Conservation (phyloP, 2,888 invertebrate genomes). For the Tribolium freemani region DNA sequence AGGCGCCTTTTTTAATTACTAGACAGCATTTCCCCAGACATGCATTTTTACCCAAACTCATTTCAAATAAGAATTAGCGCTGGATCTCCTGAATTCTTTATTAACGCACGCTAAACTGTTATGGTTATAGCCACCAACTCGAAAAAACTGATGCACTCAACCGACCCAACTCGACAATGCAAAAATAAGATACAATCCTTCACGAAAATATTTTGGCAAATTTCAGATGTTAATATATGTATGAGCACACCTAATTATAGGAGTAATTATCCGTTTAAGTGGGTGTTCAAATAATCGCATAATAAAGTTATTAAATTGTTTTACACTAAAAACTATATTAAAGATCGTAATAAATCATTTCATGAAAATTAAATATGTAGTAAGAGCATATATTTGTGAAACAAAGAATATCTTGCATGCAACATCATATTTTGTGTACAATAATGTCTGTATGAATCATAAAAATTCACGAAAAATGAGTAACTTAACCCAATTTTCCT, state of each 20-base stretch:
- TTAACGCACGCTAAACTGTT: constrained; percentile 49
- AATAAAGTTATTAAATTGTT: not conserved
- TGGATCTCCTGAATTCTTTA: constrained; percentile 59
- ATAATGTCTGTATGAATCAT: no score
- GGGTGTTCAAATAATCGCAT: not conserved
- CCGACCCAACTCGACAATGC: not conserved
- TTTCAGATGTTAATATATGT: not conserved
- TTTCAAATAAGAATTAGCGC: constrained; percentile 64
- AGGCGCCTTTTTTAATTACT: constrained; percentile 62
- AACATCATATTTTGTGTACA: not conserved
- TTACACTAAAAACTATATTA: no score
- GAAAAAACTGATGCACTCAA: constrained; percentile 1
- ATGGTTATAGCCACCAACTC: constrained; percentile 27
- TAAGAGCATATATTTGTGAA: not conserved
- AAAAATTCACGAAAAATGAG: not conserved
- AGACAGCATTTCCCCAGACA: constrained; percentile 62
- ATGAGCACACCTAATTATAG: not conserved
- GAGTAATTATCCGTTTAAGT: not conserved
- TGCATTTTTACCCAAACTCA: constrained; percentile 63
- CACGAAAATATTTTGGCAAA: not conserved
- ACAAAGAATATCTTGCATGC: not conserved
- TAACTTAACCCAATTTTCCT: not conserved
- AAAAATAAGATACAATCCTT: constrained; percentile 7
- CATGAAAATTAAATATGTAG: not conserved
- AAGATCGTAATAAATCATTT: not conserved